Evolutionary conservation across 35 echinoderm and acorn worm species (phyloP).

Genomic region (Strongylocentrotus purpuratus): DNA sequence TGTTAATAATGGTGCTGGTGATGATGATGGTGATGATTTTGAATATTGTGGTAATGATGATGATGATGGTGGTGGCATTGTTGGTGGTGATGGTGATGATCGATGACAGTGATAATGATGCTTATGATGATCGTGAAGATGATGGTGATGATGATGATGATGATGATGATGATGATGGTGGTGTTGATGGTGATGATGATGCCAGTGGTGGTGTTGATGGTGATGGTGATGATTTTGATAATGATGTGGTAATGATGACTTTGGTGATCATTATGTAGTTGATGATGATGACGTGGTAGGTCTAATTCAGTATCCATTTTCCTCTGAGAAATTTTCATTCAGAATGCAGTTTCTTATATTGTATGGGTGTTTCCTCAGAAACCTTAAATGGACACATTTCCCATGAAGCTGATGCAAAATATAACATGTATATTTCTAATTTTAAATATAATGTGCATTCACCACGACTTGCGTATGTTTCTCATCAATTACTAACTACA

Average conservation of each 20-base stretch:
- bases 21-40: neutral
- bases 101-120: neutral
- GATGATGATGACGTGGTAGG: no score
- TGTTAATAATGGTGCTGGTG: neutral
- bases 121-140: neutral
- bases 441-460: no score
- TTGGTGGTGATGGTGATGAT: conserved; percentile 2
- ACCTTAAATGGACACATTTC: no score
- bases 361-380: no score
- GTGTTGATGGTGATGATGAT: neutral
- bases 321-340: no score
- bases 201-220: neutral
- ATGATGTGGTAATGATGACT: neutral
- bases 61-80: neutral
- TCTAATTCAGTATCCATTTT: no score
- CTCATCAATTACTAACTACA: no score
- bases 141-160: conserved; percentile 9
- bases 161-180: conserved; percentile 13
- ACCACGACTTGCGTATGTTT: no score
- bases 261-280: neutral
- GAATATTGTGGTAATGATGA: neutral
- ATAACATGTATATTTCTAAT: no score
- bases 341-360: no score
- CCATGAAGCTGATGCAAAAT: no score
- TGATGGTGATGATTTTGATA: neutral